phyloP scores from a whole-genome alignment of 1,140 invertebrate genomes.

The Drosophila melanica region DNA sequence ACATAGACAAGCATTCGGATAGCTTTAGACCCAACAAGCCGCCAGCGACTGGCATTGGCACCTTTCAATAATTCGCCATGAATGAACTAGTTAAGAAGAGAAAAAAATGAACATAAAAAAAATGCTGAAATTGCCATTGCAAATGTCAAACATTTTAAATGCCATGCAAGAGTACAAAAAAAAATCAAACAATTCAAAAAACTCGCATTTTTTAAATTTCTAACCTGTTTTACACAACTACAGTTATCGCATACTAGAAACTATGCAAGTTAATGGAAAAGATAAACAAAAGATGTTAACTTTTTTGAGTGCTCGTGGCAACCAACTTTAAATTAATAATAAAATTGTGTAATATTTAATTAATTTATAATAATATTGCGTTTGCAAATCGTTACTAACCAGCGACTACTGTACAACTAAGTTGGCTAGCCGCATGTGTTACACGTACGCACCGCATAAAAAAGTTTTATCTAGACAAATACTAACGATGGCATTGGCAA shows the following conservation, averaged over 20 bases:
- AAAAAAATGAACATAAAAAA: slow-evolving; percentile 16
- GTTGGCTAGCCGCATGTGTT: slow-evolving; percentile 38
- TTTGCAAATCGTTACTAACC: neutral
- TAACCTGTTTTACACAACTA: slow-evolving; percentile 24
- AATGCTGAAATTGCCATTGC: slow-evolving; percentile 17
- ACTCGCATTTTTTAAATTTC: slow-evolving; percentile 13
- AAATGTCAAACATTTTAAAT: slow-evolving; percentile 44
- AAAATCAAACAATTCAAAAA: slow-evolving; percentile 27
- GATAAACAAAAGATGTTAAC: neutral
- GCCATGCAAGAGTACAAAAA: neutral
- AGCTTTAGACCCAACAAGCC: slow-evolving; percentile 47
- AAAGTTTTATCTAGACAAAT: slow-evolving; percentile 43
- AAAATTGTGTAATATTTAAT: neutral
- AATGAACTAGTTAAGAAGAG: slow-evolving; percentile 34
- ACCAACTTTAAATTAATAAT: neutral
- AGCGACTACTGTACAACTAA: slow-evolving; percentile 12
- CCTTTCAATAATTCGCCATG: slow-evolving; percentile 74
- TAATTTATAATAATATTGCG: neutral
- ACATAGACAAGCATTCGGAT: slow-evolving; percentile 39
- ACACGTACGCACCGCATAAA: slow-evolving; percentile 53
- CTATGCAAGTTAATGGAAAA: neutral
- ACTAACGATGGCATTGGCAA: slow-evolving; percentile 23
- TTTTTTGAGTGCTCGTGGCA: too few relatives aligned
- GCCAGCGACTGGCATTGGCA: slow-evolving; percentile 42
- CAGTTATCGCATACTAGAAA: neutral